Conservation (phyloP, 2,113 vertebrate genomes). For the Panthera uncia region DNA sequence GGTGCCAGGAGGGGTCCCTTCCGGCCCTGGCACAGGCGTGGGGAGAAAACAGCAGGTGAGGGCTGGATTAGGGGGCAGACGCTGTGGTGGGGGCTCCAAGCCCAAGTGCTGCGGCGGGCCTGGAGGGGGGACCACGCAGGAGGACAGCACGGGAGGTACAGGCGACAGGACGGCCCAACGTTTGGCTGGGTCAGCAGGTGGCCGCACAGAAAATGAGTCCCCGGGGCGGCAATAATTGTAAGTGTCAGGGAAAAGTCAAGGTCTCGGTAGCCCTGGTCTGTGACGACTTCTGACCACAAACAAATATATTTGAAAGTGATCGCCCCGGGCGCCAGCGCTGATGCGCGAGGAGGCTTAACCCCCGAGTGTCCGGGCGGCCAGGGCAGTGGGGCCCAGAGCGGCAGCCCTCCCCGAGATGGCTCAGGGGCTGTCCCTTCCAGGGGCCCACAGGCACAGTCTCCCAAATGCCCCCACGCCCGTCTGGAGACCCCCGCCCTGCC, state of each 20-base stretch:
- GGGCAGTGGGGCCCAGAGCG: constrained; percentile 35
- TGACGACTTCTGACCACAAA: constrained; percentile 82
- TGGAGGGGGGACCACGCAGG: background rate
- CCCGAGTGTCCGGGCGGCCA: constrained; percentile 33
- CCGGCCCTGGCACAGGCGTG: background rate
- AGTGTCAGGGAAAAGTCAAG: constrained; percentile 85
- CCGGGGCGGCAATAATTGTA: constrained; percentile 85
- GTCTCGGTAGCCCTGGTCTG: constrained; percentile 81
- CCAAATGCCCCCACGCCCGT: background rate
- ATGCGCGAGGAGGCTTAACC: constrained; percentile 75
- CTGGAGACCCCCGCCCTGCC: background rate
- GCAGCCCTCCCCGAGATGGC: background rate
- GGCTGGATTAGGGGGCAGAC: background rate
- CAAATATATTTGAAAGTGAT: constrained; percentile 80
- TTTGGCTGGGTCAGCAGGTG: constrained; percentile 82
- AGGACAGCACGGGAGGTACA: constrained; percentile 73
- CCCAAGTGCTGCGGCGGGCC: background rate
- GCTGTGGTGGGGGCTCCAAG: fast-evolving
- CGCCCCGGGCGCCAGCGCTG: constrained; percentile 63
- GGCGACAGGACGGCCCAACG: constrained; percentile 76
- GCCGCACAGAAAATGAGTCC: constrained; percentile 85
- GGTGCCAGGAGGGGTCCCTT: fast-evolving
- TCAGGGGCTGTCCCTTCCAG: background rate
- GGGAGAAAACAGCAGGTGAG: fast-evolving
- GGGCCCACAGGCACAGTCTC: background rate